phyloP scores from a whole-genome alignment of 2,888 invertebrate genomes.

The Sicus ferrugineus region DNA sequence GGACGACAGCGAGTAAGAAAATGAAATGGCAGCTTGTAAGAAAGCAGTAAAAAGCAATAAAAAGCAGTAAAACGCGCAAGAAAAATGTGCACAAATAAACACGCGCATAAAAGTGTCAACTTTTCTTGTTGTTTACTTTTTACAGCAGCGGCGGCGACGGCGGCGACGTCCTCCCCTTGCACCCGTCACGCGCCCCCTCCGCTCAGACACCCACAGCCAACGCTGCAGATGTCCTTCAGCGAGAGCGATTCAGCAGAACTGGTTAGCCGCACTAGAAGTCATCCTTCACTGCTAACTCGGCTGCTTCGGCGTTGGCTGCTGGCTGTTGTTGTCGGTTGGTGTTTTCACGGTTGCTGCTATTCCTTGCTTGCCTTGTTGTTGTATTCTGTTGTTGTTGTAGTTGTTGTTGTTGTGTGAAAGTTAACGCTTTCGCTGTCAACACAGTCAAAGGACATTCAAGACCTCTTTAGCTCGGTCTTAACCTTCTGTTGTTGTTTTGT shows the following conservation, averaged over 20 bases:
- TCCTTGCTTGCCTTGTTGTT: too few species aligned
- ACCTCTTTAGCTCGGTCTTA: conserved; percentile 12
- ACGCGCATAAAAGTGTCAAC: conserved; percentile 34
- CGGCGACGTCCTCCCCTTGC: too few species aligned
- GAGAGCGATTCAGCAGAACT: too few species aligned
- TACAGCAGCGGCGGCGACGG: too few species aligned
- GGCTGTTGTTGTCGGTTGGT: not conserved
- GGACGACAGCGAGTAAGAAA: not conserved
- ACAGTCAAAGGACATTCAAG: conserved; percentile 20
- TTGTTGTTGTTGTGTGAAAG: conserved; percentile 7
- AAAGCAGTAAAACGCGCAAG: not conserved
- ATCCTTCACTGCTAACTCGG: not conserved
- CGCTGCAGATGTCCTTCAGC: too few species aligned
- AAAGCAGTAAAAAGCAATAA: not conserved
- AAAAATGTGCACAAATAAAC: conserved; percentile 25
- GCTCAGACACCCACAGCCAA: not conserved
- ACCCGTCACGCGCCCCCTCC: not conserved
- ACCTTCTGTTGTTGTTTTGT: not conserved
- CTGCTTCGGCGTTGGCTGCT: too few species aligned
- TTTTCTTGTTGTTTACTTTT: not conserved
- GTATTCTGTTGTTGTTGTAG: not conserved
- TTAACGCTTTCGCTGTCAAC: conserved; percentile 33
- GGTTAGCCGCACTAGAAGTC: too few species aligned
- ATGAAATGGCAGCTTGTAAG: not conserved
- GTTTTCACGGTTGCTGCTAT: too few species aligned